phyloP scores from a whole-genome alignment of 2,797 vertebrate genomes.

The Poecilia gillii region DNA sequence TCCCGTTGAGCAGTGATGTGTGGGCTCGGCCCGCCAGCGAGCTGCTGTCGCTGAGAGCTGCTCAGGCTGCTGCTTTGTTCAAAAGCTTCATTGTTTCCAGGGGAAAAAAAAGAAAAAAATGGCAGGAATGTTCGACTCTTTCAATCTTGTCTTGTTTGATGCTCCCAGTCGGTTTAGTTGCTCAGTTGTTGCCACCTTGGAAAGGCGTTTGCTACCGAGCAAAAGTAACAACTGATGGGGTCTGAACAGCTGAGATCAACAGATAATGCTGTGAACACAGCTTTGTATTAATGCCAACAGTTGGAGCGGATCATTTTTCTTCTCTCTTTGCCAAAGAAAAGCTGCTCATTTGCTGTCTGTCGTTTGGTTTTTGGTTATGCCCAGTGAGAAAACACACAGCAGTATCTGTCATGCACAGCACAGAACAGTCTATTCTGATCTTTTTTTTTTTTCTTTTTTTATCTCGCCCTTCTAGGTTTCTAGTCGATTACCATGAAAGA shows the following conservation, averaged over 20 bases:
- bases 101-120: slow-evolving; percentile 24
- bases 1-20: slow-evolving; percentile 14
- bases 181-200: slow-evolving; percentile 2
- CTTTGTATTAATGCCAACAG: not conserved
- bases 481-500: not conserved
- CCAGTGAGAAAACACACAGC: not conserved
- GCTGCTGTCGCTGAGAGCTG: slow-evolving; percentile 26
- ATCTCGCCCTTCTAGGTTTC: not conserved
- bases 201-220: not conserved
- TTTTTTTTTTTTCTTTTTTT: not conserved
- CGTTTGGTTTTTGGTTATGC: not conserved
- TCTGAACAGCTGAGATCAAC: slow-evolving; percentile 3
- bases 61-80: slow-evolving; percentile 27
- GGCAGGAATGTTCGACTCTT: slow-evolving; percentile 35
- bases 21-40: slow-evolving; percentile 27
- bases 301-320: not conserved
- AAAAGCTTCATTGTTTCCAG: slow-evolving; percentile 58
- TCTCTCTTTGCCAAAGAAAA: not conserved
- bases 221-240: not conserved
- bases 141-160: slow-evolving; percentile 27
- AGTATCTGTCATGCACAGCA: not conserved
- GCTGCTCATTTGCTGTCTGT: not conserved
- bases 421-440: not conserved
- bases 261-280: not conserved
- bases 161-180: slow-evolving; percentile 8